Evolutionary conservation across 53 echinoderm and acorn worm species (phyloP).

Genomic region (Stichopus horrens): DNA sequence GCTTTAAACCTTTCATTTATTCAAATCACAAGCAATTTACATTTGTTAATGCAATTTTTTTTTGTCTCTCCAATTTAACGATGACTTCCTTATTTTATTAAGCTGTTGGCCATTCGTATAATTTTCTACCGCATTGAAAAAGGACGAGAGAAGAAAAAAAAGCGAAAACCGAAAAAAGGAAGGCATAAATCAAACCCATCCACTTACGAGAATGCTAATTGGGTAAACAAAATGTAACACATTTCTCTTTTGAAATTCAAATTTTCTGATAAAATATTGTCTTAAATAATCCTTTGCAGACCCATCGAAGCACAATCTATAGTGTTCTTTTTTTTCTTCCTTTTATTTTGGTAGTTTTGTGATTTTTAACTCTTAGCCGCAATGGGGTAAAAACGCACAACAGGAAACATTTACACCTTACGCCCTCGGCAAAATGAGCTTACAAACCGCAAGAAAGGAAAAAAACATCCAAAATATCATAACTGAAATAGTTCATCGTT

Average conservation of each 20-base stretch:
- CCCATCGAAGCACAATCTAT: not conserved
- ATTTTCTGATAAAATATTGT: not conserved
- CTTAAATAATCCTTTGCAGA: not conserved
- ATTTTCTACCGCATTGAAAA: not conserved
- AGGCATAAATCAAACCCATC: not conserved
- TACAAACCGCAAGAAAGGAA: no score
- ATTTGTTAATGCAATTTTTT: conserved; percentile 32
- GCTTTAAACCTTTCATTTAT: conserved; percentile 20
- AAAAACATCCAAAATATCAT: no score
- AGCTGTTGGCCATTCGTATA: conserved; percentile 31
- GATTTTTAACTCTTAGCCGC: no score
- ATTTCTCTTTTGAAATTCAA: not conserved
- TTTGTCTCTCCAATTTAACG: not conserved
- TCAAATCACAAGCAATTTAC: conserved; percentile 44
- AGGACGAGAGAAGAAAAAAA: no score
- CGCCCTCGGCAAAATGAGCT: no score
- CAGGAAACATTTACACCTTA: no score
- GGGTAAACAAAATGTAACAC: not conserved
- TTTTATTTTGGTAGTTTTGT: no score
- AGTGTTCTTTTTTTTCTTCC: no score
- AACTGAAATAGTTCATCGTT: no score
- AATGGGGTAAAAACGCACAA: no score
- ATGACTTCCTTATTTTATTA: conserved; percentile 24
- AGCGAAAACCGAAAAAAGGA: no score
- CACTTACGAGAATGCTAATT: not conserved